phyloP scores from a whole-genome alignment of 2,888 invertebrate genomes.

The Caenorhabditis sp. region DNA sequence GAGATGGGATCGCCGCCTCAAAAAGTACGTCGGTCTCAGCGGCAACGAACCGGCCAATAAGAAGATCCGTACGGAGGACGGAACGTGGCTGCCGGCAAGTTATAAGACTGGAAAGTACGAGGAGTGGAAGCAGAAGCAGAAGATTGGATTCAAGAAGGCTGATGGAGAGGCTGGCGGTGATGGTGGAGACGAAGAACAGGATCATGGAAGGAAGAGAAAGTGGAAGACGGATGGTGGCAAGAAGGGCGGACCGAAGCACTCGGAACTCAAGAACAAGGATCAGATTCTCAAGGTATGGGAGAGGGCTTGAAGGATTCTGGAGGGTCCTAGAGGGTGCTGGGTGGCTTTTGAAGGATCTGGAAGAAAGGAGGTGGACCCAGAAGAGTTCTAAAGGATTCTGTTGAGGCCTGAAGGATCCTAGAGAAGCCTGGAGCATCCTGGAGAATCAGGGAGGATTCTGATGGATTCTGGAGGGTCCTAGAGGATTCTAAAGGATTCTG shows the following conservation, averaged over 20 bases:
- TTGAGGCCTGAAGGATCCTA: too few relatives aligned
- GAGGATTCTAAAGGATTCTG: too few relatives aligned
- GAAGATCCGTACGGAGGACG: conserved; percentile 96
- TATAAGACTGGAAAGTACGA: conserved; percentile 91
- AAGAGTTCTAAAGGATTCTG: too few relatives aligned
- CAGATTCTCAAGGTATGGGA: conserved; percentile 70
- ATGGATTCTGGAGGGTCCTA: too few relatives aligned
- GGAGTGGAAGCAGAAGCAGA: conserved; percentile 82
- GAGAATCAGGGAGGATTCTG: too few relatives aligned
- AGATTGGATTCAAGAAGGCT: conserved; percentile 67
- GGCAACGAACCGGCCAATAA: conserved; percentile 85
- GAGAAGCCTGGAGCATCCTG: too few relatives aligned
- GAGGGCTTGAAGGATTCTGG: too few relatives aligned
- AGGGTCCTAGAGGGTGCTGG: too few relatives aligned
- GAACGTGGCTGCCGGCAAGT: conserved; percentile 88
- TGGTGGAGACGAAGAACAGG: neutral
- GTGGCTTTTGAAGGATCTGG: too few relatives aligned
- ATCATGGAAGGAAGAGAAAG: conserved; percentile 56
- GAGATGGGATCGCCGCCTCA: conserved; percentile 93
- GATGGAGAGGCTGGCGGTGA: conserved; percentile 32
- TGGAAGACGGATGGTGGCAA: conserved; percentile 36
- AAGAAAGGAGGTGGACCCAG: too few relatives aligned
- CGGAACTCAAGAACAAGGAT: conserved; percentile 69
- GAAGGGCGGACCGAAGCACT: conserved; percentile 59
- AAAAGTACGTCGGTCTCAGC: conserved; percentile 90